These are phyloP conservation scores for Danio rerio DNA, from an alignment of 2,113 vertebrate species.

Conservation along the genomic window DNA sequence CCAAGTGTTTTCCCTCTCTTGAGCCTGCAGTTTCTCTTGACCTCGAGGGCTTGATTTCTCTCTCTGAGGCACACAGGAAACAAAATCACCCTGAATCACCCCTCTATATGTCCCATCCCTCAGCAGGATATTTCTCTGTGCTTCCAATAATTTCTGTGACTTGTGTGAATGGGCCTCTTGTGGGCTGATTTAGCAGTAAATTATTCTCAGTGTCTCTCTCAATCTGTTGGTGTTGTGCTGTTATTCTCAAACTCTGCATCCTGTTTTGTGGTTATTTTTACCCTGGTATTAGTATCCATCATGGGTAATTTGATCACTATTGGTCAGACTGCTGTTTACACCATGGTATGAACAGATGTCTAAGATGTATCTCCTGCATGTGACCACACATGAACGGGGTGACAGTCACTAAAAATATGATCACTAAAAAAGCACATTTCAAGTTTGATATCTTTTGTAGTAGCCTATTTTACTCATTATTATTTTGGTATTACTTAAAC, in stretches of 20 bases:
- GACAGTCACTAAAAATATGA: no score
- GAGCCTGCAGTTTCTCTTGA: conserved; percentile 41
- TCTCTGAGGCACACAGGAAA: conserved; percentile 38
- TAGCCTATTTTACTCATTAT: background rate
- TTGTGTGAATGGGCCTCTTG: conserved; percentile 29
- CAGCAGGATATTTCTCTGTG: background rate
- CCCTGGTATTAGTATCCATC: background rate
- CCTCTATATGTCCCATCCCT: conserved; percentile 21
- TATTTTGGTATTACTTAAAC: no score
- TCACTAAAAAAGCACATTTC: background rate
- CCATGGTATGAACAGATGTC: background rate
- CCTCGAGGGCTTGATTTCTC: conserved; percentile 42
- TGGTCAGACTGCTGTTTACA: background rate
- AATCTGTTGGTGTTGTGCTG: background rate
- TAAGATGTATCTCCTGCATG: background rate
- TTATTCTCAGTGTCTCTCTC: no score
- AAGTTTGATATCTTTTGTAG: background rate
- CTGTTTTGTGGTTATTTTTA: background rate
- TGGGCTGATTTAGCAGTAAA: conserved; percentile 1
- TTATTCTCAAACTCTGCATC: background rate
- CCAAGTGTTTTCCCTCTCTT: conserved; percentile 29
- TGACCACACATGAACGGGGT: background rate
- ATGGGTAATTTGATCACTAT: background rate
- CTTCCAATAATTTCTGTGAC: conserved; percentile 16
- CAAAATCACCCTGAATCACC: conserved; percentile 9